Evolutionary conservation across 2,888 invertebrate species (phyloP).

Genomic region (Melieria crassipennis): DNA sequence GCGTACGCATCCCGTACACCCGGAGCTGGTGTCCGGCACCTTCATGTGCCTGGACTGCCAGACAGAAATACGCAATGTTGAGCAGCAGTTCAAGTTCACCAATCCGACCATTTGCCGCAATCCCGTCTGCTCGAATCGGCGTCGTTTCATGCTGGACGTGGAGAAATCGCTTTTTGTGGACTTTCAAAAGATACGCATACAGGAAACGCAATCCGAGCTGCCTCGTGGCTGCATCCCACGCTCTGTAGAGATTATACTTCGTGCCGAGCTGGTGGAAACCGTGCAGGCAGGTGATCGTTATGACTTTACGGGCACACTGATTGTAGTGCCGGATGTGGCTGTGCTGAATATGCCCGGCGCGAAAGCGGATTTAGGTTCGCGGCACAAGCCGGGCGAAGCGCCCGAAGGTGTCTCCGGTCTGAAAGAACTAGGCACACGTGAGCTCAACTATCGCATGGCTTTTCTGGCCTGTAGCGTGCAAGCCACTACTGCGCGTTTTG

Average conservation of each 20-base stretch:
- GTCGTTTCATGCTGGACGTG: constrained; percentile 89
- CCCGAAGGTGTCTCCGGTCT: constrained; percentile 86
- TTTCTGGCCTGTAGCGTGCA: constrained; percentile 94
- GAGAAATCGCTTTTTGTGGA: constrained; percentile 96
- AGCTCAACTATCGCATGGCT: constrained; percentile 85
- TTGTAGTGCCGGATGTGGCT: constrained; percentile 97
- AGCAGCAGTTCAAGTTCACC: constrained; percentile 98
- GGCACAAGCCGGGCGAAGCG: constrained; percentile 77
- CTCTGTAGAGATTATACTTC: constrained; percentile 91
- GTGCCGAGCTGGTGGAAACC: constrained; percentile 95
- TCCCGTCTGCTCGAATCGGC: constrained; percentile 92
- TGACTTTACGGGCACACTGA: constrained; percentile 94
- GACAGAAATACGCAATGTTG: constrained; percentile 91
- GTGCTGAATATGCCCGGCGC: constrained; percentile 84
- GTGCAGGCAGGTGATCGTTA: constrained; percentile 83
- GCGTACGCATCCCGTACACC: constrained; percentile 98
- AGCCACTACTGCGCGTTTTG: constrained; percentile 87
- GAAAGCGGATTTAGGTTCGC: constrained; percentile 81
- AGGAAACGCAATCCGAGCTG: constrained; percentile 96
- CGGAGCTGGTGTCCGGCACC: constrained; percentile 89
- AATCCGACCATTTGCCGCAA: constrained; percentile 97
- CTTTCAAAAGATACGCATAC: constrained; percentile 97
- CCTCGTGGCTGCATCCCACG: constrained; percentile 97
- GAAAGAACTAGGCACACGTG: constrained; percentile 85
- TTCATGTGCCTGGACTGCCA: constrained; percentile 97